Conservation (phyloP, 2,113 vertebrate genomes). For the Fulmarus glacialis region DNA sequence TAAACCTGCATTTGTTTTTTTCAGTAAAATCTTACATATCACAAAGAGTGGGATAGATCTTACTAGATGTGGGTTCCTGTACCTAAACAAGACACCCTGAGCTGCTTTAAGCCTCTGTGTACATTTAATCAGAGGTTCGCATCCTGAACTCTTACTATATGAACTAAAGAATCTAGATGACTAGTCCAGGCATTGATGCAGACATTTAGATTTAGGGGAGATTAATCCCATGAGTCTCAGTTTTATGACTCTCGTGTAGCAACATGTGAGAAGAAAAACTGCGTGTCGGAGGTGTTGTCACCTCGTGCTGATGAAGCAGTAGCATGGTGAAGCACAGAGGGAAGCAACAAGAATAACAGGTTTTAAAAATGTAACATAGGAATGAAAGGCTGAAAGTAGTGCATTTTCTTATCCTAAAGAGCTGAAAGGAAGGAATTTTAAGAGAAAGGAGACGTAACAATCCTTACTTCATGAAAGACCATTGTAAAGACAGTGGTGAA, state of each 20-base stretch:
- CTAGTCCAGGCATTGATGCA: not conserved
- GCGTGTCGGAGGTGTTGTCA: not conserved
- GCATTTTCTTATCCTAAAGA: not conserved
- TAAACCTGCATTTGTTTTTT: not conserved
- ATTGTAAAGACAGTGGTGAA: not conserved
- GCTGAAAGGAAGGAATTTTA: not conserved
- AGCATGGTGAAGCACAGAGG: not conserved
- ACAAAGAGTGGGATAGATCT: not conserved
- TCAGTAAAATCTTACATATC: not conserved
- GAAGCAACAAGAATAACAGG: not conserved
- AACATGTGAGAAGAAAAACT: not conserved
- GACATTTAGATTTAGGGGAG: not conserved
- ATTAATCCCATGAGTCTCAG: not conserved
- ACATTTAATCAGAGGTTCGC: not conserved
- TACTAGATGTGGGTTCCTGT: not conserved
- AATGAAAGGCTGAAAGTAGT: not conserved
- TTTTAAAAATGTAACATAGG: not conserved
- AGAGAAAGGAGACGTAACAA: accelerated
- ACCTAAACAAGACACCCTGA: not conserved
- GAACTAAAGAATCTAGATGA: not conserved
- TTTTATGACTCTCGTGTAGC: not conserved
- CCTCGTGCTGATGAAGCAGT: not conserved
- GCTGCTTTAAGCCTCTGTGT: not conserved
- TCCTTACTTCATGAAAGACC: not conserved
- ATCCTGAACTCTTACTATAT: not conserved